Evolutionary conservation across 2,113 vertebrate species (phyloP).

Genomic region (Etheostoma cragini): DNA sequence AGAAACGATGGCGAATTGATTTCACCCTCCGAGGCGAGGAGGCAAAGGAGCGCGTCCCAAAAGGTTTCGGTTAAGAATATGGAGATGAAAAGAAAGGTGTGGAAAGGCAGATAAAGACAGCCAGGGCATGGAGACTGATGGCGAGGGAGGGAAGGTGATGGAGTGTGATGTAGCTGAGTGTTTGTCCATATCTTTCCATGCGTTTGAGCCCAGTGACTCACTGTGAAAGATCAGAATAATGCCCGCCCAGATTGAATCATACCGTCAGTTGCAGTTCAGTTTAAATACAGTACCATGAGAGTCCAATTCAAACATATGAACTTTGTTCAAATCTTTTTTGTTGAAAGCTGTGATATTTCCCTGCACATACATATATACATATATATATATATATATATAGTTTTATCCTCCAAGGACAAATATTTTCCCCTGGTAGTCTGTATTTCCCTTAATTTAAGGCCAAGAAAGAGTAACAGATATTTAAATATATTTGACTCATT

Average conservation of each 20-base stretch:
- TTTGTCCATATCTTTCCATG: conserved; percentile 10
- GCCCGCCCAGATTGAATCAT: conserved; percentile 16
- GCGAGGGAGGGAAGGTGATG: not conserved
- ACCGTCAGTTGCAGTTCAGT: conserved; percentile 34
- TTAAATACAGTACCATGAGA: not conserved
- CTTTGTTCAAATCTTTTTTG: not conserved
- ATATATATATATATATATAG: too few relatives aligned
- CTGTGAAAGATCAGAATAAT: conserved; percentile 34
- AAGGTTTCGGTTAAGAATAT: conserved; percentile 29
- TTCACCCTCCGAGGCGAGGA: conserved; percentile 23
- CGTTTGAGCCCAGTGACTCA: conserved; percentile 17
- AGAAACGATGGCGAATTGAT: conserved; percentile 51
- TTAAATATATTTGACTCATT: not conserved
- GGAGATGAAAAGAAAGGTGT: conserved; percentile 36
- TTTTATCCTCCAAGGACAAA: not conserved
- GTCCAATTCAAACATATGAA: not conserved
- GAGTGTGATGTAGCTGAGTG: conserved; percentile 12
- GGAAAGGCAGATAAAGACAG: conserved; percentile 38
- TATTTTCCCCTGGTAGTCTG: not conserved
- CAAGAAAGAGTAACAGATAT: not conserved
- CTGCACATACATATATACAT: not conserved
- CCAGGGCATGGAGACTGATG: conserved; percentile 14
- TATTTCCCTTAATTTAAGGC: not conserved
- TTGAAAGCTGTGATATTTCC: not conserved
- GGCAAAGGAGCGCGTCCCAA: conserved; percentile 26